Conservation (phyloP, 2,888 invertebrate genomes). For the Hipparchia sbordonii region DNA sequence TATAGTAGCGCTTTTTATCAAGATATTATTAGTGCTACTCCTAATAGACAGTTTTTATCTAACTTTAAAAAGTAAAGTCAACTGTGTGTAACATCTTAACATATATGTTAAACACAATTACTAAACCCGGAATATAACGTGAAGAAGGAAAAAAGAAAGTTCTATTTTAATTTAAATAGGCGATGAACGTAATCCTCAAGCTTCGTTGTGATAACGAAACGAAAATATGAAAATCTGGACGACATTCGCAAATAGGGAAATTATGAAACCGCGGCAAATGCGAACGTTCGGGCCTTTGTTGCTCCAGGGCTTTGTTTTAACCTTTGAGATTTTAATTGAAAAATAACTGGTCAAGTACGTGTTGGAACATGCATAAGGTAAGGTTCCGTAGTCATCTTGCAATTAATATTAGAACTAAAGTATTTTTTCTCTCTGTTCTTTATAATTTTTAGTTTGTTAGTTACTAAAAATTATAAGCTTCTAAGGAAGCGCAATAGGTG, state of each 20-base stretch:
- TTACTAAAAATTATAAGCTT: too few species aligned
- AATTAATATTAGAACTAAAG: too few species aligned
- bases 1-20: too few species aligned
- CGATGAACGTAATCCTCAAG: constrained; percentile 48
- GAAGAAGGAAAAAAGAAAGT: constrained; percentile 22
- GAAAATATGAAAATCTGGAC: constrained; percentile 55
- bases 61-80: not conserved
- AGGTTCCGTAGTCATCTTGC: too few species aligned
- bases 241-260: constrained; percentile 75
- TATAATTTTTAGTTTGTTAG: too few species aligned
- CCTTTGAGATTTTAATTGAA: constrained; percentile 68
- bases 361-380: too few species aligned
- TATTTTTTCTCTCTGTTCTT: too few species aligned
- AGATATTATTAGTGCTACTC: too few species aligned
- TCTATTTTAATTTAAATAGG: constrained; percentile 61
- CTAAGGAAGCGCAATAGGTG: too few species aligned
- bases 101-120: not conserved
- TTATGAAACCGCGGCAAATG: constrained; percentile 69
- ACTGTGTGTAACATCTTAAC: not conserved
- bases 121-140: not conserved
- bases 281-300: constrained; percentile 65
- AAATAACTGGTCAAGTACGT: constrained; percentile 30
- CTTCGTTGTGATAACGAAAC: constrained; percentile 53
- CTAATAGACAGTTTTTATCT: too few species aligned
- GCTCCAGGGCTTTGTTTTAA: constrained; percentile 66